Percentiles rank a stretch among this genome's conserved stretches.
These are phyloP conservation scores for Corythornis leucogaster DNA, from an alignment of 2,797 vertebrate species.

Conservation along the genomic window DNA sequence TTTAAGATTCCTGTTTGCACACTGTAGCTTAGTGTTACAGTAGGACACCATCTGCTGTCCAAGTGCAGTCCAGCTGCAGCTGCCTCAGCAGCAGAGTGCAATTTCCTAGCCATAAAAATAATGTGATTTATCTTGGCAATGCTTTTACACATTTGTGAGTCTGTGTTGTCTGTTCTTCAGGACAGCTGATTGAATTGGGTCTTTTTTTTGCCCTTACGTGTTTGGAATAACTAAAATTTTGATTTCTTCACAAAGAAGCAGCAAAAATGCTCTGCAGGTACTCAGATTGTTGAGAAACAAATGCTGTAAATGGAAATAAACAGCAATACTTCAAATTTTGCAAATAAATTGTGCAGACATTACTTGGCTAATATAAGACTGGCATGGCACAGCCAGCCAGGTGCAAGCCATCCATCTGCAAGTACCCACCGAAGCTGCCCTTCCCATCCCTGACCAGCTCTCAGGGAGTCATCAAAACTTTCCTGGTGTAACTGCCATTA, in stretches of 20 bases:
- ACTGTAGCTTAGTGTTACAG: slow-evolving; percentile 21
- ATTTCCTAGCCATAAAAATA: not conserved
- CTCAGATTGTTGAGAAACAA: not conserved
- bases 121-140: not conserved
- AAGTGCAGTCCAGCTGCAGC: not conserved
- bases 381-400: not conserved
- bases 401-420: not conserved
- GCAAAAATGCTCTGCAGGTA: not conserved
- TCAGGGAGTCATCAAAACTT: not conserved
- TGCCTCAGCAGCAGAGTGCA: not conserved
- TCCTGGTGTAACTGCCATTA: not conserved
- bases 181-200: not conserved
- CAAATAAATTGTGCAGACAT: not conserved
- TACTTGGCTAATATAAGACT: not conserved
- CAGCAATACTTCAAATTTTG: not conserved
- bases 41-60: slow-evolving; percentile 73
- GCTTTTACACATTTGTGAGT: not conserved
- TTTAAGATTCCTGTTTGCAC: slow-evolving; percentile 13
- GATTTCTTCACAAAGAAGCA: not conserved
- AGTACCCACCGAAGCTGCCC: not conserved
- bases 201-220: not conserved
- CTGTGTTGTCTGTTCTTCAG: not conserved
- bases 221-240: not conserved
- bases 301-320: not conserved
- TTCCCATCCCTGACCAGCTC: not conserved